Evolutionary conservation across 2,113 vertebrate species (phyloP).

Genomic region (Nibea coibor): DNA sequence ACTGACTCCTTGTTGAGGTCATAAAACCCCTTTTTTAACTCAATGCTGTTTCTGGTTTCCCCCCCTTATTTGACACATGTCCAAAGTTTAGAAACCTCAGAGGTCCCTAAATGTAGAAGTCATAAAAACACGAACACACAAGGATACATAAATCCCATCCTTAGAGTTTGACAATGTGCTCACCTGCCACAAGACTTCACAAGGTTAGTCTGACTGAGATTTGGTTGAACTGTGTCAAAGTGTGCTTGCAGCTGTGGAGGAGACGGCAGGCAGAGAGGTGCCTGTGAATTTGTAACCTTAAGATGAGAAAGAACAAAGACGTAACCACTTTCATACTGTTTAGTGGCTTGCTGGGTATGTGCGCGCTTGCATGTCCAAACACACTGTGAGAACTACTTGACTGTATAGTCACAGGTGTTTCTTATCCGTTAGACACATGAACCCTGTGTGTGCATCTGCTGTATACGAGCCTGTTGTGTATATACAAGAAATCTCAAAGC

Average conservation of each 20-base stretch:
- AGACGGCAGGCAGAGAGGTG: background rate
- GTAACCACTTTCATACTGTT: slow-evolving; percentile 2
- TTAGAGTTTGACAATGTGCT: background rate
- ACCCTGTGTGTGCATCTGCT: slow-evolving; percentile 44
- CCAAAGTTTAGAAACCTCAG: too few species aligned
- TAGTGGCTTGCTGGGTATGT: background rate
- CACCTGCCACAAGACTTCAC: slow-evolving; percentile 3
- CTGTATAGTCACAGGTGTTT: slow-evolving; percentile 60
- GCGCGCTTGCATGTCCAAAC: background rate
- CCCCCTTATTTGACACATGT: too few species aligned
- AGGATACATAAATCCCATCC: background rate
- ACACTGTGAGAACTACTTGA: slow-evolving; percentile 22
- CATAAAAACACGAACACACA: background rate
- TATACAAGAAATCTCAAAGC: slow-evolving; percentile 42
- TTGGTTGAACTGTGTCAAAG: background rate
- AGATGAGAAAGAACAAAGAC: slow-evolving; percentile 2
- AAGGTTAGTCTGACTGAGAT: background rate
- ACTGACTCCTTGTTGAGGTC: too few species aligned
- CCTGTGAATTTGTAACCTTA: background rate
- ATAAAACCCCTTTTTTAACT: too few species aligned
- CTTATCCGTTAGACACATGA: slow-evolving; percentile 44
- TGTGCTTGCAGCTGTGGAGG: background rate
- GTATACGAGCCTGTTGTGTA: slow-evolving; percentile 33
- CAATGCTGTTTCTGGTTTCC: too few species aligned
- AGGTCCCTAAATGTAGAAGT: background rate